Evolutionary conservation across 2,888 invertebrate genomes (phyloP), one percentile per base, ranked within the genome.

Genomic region (Drosophila borborema): DNA sequence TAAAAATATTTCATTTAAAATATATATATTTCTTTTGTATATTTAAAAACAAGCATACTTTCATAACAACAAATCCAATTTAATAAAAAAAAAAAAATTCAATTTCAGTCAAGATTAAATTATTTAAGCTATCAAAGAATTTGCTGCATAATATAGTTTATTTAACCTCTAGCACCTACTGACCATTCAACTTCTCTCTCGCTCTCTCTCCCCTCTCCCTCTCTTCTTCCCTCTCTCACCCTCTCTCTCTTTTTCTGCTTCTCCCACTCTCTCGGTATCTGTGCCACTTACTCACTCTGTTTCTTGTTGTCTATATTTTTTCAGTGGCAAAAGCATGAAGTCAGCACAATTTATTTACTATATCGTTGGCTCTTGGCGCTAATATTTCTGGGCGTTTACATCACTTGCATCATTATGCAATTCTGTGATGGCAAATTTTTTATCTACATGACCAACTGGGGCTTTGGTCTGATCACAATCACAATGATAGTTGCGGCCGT

Each of bases 371-470:
- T 89, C 34, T 86, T 90, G 84, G 92, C 92, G 16, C 40, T 86
- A 46, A 89, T 92, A 69, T 93, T 91, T 69, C 72, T 90, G 64
- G 83, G 72, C 64, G 79, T 91, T 10, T 91, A 92, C 59, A 74
- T 82, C 56, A 73, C 76, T 38, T 92, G 92, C 66, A 75, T 92
- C 41, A 62, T 74, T 23, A 61, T 90, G 43, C 89, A 90, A 69
- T 89, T 87, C 43, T 80, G 78, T 63, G 85, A 82, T 65, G 92
- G 92, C 56, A 89, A 86, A 77, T 91, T 91, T 76, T 93, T 93
- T 63, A 93, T 93, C 55, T 93, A 93, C 75, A 88, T 93, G 79
- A 93, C 93, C 72, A 92, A 93, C 72, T 93, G 93, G 93, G 93
- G 93, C 31, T 90, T 92, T 38, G 81, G 91, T 3, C 62, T 92